Base-by-base conservation (phyloP, 2,113 vertebrate genomes). In the Macaca fascicularis region DNA sequence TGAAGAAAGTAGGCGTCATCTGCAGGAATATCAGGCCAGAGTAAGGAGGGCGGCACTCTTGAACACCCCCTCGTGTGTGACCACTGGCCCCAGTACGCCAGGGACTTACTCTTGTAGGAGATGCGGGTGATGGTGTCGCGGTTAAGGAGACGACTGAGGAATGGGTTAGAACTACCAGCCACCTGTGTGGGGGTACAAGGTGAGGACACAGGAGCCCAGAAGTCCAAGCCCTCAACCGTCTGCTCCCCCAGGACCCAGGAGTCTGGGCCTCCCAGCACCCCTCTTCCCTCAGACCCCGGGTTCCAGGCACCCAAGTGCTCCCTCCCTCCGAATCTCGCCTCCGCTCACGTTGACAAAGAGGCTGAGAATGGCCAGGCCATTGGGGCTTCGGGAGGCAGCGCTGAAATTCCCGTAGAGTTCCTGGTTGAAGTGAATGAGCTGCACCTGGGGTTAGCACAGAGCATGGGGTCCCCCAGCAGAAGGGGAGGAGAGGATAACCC, bases 391-490 rank as follows among this genome's bases (percentile, higher is more conserved):
- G 11, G 98, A 98, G 48, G 98, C 98, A 0, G 98, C 98, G 2
- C 98, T 98, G 93, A 99, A 96, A 45, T 99, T 99, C 83, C 97
- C 98, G 0, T 98, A 98, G 80, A 98, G 98, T 84, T 98, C 98
- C 84, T 98, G 98, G 93, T 98, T 98, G 97, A 98, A 98, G 95
- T 98, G 98, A 52, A 98, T 98, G 75, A 98, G 97, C 83, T 98
- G 98, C 52, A 98, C 98, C 98, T 98, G 90, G 79, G 52, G 85
- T 70, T 4, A 57, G 48, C 48, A 89, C 83, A 94, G 67, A 81
- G 43, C 92, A 17, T 5, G 52, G 57, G 52, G 70, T 83, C 25
- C 19, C 40, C 76, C 23, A 43, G 78, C 40, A 89, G 27, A 70
- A 84, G 82, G 48, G 48, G 83, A 72, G n/a, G 7, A 69, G 82